A percentile compares a stretch with the other conserved stretches of the same genome.
These are phyloP conservation scores for Cheilosia variabilis DNA, from an alignment of 2,888 invertebrate species.

Conservation along the genomic window DNA sequence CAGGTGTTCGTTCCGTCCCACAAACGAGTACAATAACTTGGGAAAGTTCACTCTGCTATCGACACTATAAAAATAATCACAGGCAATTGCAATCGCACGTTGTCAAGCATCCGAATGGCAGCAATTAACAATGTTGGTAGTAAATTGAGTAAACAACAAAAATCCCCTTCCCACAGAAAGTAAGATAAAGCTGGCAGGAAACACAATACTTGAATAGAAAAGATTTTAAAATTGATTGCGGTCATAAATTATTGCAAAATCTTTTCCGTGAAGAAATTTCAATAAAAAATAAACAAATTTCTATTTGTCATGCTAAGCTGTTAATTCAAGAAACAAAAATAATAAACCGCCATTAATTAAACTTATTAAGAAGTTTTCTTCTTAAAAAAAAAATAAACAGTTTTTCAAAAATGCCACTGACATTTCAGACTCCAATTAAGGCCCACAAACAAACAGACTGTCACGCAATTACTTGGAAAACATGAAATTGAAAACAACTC, in stretches of 20 bases:
- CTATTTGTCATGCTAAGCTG: background rate
- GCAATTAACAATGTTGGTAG: conserved; percentile 10
- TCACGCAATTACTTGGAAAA: conserved; percentile 43
- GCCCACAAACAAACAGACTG: conserved; percentile 10
- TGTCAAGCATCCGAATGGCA: conserved; percentile 14
- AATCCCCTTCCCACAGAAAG: conserved; percentile 28
- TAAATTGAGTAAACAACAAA: background rate
- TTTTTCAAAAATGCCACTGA: conserved; percentile 40
- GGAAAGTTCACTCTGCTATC: conserved; percentile 3
- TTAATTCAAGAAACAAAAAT: background rate
- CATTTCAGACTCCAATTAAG: conserved; percentile 51
- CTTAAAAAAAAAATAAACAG: background rate
- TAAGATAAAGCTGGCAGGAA: background rate
- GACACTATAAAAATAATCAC: conserved; percentile 8
- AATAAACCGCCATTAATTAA: conserved; percentile 26
- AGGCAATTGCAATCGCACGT: conserved; percentile 28
- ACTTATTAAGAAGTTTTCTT: conserved; percentile 37
- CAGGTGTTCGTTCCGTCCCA: background rate
- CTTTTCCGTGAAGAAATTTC: too few species aligned
- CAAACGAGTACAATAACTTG: background rate
- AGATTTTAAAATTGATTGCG: conserved; percentile 45
- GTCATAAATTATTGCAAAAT: background rate
- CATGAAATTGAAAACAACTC: background rate
- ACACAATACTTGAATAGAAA: background rate
- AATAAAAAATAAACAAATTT: background rate